Conservation (phyloP, 2,797 vertebrate species). For the Micromesistius poutassou region DNA sequence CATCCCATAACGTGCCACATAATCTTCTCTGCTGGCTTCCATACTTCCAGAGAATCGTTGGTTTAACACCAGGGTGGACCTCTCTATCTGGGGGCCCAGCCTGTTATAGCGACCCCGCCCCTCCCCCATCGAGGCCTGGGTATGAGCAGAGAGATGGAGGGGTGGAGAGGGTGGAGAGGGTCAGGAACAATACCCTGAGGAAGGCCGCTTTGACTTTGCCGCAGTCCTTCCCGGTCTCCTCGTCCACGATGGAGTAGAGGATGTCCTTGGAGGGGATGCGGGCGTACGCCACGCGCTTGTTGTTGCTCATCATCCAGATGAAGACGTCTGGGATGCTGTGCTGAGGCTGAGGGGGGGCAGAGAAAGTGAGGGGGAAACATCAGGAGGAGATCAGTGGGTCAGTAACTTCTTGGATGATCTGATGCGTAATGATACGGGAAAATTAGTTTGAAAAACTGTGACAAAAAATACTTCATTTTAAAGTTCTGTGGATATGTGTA, state of each 20-base stretch:
- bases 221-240: constrained; percentile 94
- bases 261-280: constrained; percentile 92
- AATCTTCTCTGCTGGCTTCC: neutral
- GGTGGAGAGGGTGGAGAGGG: neutral
- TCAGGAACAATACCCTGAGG: constrained; percentile 78
- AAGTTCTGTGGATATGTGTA: neutral
- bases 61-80: neutral
- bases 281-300: constrained; percentile 89
- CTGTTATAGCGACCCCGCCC: neutral
- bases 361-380: neutral
- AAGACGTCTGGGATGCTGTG: constrained; percentile 94
- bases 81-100: neutral
- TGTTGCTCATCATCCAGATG: constrained; percentile 96
- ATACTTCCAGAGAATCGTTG: neutral
- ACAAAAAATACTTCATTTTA: too few species aligned
- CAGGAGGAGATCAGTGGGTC: neutral
- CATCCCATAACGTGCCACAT: neutral
- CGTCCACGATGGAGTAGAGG: constrained; percentile 89
- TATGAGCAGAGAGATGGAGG: neutral
- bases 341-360: constrained; percentile 79
- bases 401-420: neutral
- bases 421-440: neutral
- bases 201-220: constrained; percentile 94
- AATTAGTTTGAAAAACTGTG: neutral
- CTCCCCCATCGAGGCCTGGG: neutral